Percentiles rank a stretch among this genome's conserved stretches.
Evolutionary conservation across 2,888 invertebrate species (phyloP).

Genomic region (Drosophila pseudotakahashii): DNA sequence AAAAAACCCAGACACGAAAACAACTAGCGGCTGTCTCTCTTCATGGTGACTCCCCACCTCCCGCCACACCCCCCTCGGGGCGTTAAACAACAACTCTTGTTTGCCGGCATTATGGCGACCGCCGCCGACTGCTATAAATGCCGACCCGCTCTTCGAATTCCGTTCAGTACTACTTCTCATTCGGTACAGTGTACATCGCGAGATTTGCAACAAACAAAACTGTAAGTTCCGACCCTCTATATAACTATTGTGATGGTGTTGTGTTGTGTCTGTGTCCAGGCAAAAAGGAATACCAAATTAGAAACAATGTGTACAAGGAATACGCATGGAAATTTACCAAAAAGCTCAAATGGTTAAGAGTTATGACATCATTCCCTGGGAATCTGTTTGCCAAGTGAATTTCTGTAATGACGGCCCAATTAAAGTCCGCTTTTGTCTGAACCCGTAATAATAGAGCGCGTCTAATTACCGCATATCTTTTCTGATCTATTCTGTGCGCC

Average conservation of each 20-base stretch:
- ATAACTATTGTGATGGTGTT: constrained; percentile 8
- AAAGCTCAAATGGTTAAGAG: constrained; percentile 5
- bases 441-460: constrained; percentile 25
- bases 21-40: constrained; percentile 35
- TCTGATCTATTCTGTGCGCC: constrained; percentile 13
- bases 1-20: constrained; percentile 30
- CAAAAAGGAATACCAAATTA: not conserved
- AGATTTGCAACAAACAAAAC: constrained; percentile 40
- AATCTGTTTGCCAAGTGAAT: constrained; percentile 30
- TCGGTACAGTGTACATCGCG: constrained; percentile 67
- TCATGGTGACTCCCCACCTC: constrained; percentile 13
- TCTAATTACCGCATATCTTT: constrained; percentile 44
- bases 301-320: constrained; percentile 21
- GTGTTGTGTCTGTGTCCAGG: constrained; percentile 15
- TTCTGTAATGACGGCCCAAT: constrained; percentile 33
- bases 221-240: constrained; percentile 59
- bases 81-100: constrained; percentile 44
- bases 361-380: constrained; percentile 23
- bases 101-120: constrained; percentile 36
- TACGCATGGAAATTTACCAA: constrained; percentile 13
- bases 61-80: not conserved
- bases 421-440: constrained; percentile 27
- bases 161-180: constrained; percentile 58
- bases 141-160: constrained; percentile 33
- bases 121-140: constrained; percentile 60